Base-by-base conservation (phyloP, 2,113 vertebrate genomes). In the Cisticola juncidis region DNA sequence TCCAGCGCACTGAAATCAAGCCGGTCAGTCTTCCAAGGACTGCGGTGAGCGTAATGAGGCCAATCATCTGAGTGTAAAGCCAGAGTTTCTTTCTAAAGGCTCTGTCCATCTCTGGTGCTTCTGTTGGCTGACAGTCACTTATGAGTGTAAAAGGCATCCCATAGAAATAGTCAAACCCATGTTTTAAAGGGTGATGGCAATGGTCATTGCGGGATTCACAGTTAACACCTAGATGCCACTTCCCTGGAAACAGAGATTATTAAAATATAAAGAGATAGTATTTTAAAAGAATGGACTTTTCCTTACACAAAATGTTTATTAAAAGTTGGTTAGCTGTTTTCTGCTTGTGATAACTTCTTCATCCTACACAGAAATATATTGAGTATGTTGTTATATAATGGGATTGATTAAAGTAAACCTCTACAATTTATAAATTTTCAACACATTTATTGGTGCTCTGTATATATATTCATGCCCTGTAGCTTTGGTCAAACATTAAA, bases 211-310 rank as follows among this genome's bases (percentile, higher is more conserved):
- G 92, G 47, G 73, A 97, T 18, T 97, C 95, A 84, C 99, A 99
- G 96, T 97, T 99, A 91, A 99, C 92, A 9, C 99, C 99, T 94
- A 98, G 92, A 78, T 99, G 99, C 99, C 99, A 99, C 78, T 99
- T 99, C 42, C 99, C 99, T 99, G 94, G 61, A 86, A 95, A 92
- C 4, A 71, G 4, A 82, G 21, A 33, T 77, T 68, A 26, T 84
- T 36, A 31, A 81, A 82, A 78, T 21, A 6, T 36, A 40, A 83
- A 72, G 14, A 50, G 11, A 38, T 14, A 31, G 8, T 31, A 42
- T 57, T 77, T 70, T 21, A 24, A 71, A 14, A 78, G 11, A 83
- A 14, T 1, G 1, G 26, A 7, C 3, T 72, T 84, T 81, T 68
- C 26, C 20, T 90, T 16, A 25, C 22, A 45, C 4, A 69, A 77